Conservation (phyloP, 92 coral and sea anemone genomes). For the Actinernus sp. region DNA sequence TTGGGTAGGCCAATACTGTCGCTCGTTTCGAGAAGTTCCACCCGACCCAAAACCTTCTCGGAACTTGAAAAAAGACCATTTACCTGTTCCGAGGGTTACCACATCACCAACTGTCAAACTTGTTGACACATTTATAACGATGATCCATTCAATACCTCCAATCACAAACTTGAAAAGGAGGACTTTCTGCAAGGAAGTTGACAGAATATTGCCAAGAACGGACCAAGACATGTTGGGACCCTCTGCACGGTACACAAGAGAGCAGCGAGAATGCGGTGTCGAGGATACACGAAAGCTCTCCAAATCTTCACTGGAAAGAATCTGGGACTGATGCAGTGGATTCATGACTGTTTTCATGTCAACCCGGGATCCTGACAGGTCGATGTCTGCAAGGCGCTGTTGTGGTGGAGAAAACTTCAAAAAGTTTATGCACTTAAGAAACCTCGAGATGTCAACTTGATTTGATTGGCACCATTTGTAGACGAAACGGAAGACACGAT, state of each 20-base stretch:
- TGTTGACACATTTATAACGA: slow-evolving; percentile 49
- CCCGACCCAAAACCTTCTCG: no score
- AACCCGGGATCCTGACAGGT: no score
- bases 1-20: no score
- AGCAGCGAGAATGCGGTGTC: slow-evolving; percentile 32
- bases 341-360: slow-evolving; percentile 38
- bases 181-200: slow-evolving; percentile 59
- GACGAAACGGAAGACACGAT: slow-evolving; percentile 69
- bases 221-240: slow-evolving; percentile 72
- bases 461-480: slow-evolving; percentile 76
- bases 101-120: slow-evolving; percentile 38
- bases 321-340: slow-evolving; percentile 72
- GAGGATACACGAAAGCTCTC: slow-evolving; percentile 11
- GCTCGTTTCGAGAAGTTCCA: no score
- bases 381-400: slow-evolving; percentile 45
- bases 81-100: slow-evolving; percentile 49
- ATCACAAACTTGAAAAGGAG: slow-evolving; percentile 67
- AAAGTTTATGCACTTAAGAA: slow-evolving; percentile 62
- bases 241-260: slow-evolving; percentile 51
- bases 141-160: slow-evolving; percentile 75
- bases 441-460: slow-evolving; percentile 32
- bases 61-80: no score
- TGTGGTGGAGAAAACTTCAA: slow-evolving; percentile 61
- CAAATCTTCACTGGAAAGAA: slow-evolving; percentile 62
- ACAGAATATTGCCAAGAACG: slow-evolving; percentile 65